These are phyloP conservation scores for Lates japonicus DNA, from an alignment of 2,797 vertebrate species.

Conservation along the genomic window DNA sequence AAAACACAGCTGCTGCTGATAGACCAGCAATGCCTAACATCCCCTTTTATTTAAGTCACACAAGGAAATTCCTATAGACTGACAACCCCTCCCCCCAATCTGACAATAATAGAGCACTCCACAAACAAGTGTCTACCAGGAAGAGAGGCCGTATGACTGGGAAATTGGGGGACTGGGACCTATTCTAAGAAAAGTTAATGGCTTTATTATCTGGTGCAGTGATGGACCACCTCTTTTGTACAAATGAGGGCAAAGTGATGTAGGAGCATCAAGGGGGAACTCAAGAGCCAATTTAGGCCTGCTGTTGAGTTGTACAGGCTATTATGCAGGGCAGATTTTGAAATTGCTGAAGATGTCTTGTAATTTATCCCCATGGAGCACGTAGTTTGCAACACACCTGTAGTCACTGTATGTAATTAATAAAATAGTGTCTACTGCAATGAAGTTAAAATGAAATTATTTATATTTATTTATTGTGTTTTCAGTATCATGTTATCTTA, in stretches of 20 bases:
- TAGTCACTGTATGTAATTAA: constrained; percentile 9
- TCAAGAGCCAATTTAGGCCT: constrained; percentile 51
- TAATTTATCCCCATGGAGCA: not conserved
- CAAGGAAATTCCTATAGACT: constrained; percentile 47
- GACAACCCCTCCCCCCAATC: constrained; percentile 18
- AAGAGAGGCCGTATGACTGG: constrained; percentile 40
- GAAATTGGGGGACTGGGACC: constrained; percentile 47
- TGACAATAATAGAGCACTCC: constrained; percentile 59
- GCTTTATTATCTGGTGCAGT: constrained; percentile 67
- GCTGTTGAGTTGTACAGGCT: constrained; percentile 35
- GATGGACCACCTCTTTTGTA: constrained; percentile 55
- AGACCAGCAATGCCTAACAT: constrained; percentile 40
- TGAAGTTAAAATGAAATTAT: constrained; percentile 7
- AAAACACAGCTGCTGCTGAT: constrained; percentile 63
- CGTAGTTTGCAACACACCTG: no score
- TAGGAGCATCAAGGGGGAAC: constrained; percentile 42
- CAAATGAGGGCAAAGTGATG: constrained; percentile 53
- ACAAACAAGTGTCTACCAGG: constrained; percentile 65
- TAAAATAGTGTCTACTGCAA: not conserved
- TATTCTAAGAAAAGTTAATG: constrained; percentile 71
- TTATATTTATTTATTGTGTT: constrained; percentile 11
- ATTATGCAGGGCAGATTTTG: not conserved
- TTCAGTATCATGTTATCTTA: constrained; percentile 33
- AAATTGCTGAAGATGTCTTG: constrained; percentile 15
- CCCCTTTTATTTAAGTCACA: constrained; percentile 54